phyloP scores from a whole-genome alignment of 2,113 vertebrate genomes.

The Vimba vimba region DNA sequence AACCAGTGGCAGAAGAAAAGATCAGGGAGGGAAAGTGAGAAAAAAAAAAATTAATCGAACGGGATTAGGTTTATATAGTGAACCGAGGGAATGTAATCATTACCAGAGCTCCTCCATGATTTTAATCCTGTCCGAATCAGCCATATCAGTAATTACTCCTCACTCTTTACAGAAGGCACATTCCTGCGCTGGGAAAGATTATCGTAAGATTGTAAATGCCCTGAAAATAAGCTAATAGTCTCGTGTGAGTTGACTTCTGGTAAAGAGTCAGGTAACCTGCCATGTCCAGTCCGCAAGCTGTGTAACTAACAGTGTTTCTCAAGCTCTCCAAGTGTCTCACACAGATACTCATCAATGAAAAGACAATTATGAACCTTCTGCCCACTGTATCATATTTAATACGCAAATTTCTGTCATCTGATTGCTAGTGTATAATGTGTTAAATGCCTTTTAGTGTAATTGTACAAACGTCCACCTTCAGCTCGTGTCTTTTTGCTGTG shows the following conservation, averaged over 20 bases:
- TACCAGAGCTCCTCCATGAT: background rate
- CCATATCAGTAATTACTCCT: background rate
- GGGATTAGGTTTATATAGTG: slow-evolving; percentile 3
- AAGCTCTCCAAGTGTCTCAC: background rate
- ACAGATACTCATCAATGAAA: background rate
- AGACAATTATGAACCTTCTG: background rate
- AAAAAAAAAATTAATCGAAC: background rate
- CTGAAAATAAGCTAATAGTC: background rate
- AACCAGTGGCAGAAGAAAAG: slow-evolving; percentile 44
- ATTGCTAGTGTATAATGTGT: no score
- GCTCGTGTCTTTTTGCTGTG: no score
- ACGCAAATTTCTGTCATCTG: no score
- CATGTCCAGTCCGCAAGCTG: background rate
- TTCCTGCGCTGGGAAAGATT: background rate
- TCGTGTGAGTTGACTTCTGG: background rate
- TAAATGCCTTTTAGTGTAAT: no score
- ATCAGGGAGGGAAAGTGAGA: background rate
- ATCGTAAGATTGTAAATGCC: background rate
- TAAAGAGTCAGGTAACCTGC: background rate
- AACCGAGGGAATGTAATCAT: slow-evolving; percentile 1
- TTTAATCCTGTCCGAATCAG: background rate
- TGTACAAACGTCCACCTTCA: no score
- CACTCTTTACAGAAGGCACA: background rate
- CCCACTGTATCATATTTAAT: no score
- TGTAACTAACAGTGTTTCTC: background rate